Base-by-base conservation (phyloP, 2,888 invertebrate genomes). In the Elgonia sp. region DNA sequence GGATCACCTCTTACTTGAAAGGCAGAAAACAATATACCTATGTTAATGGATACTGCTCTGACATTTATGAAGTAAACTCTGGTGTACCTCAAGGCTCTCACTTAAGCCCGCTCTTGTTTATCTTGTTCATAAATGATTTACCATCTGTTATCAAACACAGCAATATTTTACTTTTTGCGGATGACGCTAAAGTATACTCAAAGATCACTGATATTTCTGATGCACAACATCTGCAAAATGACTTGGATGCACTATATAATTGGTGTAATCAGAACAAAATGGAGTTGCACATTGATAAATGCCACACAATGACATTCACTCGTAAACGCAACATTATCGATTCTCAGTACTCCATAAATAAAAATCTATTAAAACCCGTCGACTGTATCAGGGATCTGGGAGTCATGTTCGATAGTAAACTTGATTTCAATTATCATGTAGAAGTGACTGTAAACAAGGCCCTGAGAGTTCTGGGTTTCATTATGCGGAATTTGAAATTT, bases 21-120 rank as follows among this genome's bases (percentile, higher is more conserved):
- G 60, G 29, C 2, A 76, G 82, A 63, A 21, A 0, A 8, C 65
- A 76, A 29, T 70, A 21, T n/a, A 60, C 80, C 4, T n/a, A 40
- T 10, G 29, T 69, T 9, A 57, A 62, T 46, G 69, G 53, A 8
- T 39, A 39, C 50, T 16, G 9, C n/a, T 81, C 86, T 29, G 29
- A 79, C 14, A 0, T 42, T 2, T 60, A 40, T 29, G 9, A 3
- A 5, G 77, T 84, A 0, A n/a, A 14, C 7, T 86, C 76, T 10
- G 86, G 70, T 5, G 86, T 86, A 1, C 86, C 81, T 10, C 81
- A 86, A 40, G 81, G 86, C 0, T 86, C 76, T 8, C 86, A 86
- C 65, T 18, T 79, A 0, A 80, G 85, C 14, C 85, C 80, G 0
- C 37, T 85, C 18, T 40, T 86, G 5, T 81, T 86, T 18, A 72